These are phyloP conservation scores for Rhodophaea formosa DNA, from an alignment of 2,888 invertebrate species.

Conservation along the genomic window DNA sequence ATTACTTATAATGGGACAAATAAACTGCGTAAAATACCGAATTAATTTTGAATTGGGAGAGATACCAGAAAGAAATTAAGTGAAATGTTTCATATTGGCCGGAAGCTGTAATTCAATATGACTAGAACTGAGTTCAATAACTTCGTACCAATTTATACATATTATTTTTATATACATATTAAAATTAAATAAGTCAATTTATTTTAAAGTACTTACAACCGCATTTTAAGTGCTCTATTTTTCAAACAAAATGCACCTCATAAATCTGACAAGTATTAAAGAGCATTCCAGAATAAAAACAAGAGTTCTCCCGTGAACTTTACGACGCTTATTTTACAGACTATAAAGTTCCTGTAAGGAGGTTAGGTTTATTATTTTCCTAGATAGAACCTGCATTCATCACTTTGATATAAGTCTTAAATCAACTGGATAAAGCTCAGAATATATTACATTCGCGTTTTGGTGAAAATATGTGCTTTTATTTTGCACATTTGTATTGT, in stretches of 20 bases:
- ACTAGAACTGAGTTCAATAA: too few species aligned
- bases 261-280: slow-evolving; percentile 14
- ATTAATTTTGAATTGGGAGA: too few species aligned
- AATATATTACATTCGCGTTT: neutral
- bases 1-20: too few species aligned
- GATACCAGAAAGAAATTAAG: too few species aligned
- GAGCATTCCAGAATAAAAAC: slow-evolving; percentile 4
- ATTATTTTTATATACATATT: too few species aligned
- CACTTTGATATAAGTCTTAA: slow-evolving; percentile 5
- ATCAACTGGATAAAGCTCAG: neutral
- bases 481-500: neutral
- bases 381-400: slow-evolving; percentile 8
- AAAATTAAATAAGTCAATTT: too few species aligned
- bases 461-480: slow-evolving; percentile 1
- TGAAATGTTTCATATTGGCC: too few species aligned
- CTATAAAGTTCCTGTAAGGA: slow-evolving; percentile 17
- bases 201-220: too few species aligned
- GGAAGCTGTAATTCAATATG: too few species aligned
- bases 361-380: slow-evolving; percentile 17
- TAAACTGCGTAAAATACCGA: too few species aligned
- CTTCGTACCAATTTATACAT: too few species aligned
- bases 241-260: slow-evolving; percentile 1
- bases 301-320: slow-evolving; percentile 12
- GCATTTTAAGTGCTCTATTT: neutral
- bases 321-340: slow-evolving; percentile 17